Base-by-base conservation (phyloP, 2,888 invertebrate species). In the Drosophila histrio region DNA sequence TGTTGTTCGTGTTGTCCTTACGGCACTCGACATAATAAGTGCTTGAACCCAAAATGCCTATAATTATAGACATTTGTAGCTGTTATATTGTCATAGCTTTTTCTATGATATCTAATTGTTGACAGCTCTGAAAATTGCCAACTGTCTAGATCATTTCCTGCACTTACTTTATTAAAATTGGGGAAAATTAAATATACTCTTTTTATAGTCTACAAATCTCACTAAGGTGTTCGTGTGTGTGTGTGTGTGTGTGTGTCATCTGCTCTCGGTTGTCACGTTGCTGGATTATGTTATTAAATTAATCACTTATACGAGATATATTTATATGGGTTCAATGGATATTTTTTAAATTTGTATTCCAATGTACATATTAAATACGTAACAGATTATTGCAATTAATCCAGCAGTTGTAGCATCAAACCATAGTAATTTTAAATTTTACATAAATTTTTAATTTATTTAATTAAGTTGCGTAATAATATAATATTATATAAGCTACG, bases 41-140 rank as follows among this genome's bases (percentile, higher is more conserved):
- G 7, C 13, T 63, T 43, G 17, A 50, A 11, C 13, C 70, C 26
- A 47, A 70, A 74, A 63, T 65, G 53, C 56, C 58, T 26, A 8
- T 39, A 5, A 68, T 54, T 68, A 39, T 22, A n/a, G 11, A 11
- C 24, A 34, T 36, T 17, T 30, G 24, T 9, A 30, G 19, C 41
- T 32, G 1, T 36, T 26, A 2, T 13, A 2, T 21, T 17, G 30
- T 28, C 5, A 6, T 22, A 46, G 19, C 24, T 13, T 0, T 13
- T 28, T 28, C 28, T 17, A 15, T 19, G 34, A 46, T 22, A 24
- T 50, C 28, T 26, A 17, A 22, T 30, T 24, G 44, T 3, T 47
- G 30, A 21, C 30, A 9, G 6, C 5, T 13, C 43, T 39, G 3
- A 5, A 26, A 56, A 22, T 50, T 24, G n/a, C 7, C 17, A 38